Evolutionary conservation across 1,140 invertebrate genomes (phyloP), one percentile per base, ranked within the genome.

Genomic region (Drosophila nebulosa): DNA sequence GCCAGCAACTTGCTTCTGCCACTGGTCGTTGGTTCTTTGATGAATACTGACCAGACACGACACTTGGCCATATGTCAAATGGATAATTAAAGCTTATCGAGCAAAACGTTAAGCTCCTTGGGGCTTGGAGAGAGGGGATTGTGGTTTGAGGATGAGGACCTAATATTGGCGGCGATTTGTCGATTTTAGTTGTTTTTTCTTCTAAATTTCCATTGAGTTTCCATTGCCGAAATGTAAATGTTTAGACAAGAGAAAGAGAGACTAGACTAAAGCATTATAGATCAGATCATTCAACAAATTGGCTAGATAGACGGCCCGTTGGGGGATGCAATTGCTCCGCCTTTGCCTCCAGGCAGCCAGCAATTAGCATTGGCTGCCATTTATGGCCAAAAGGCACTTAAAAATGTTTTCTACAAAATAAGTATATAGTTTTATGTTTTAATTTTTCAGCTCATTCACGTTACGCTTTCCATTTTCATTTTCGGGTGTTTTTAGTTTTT

Each of bases 171-270:
- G 14, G 39, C 6, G n/a, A 18, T 42, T 42, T n/a, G 4, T 55
- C 18, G 69, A 50, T 69, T 67, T 64, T 42, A 16, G 26, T 53
- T 53, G 53, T 52, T 35, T 42, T 67, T 65, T 52, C 4, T 27
- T 5, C 12, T 39, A 21, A 10, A 9, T 14, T 46, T 46, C n/a
- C 39, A 3, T 46, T 46, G 39, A 14, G 7, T 46, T 21, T 46
- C 6, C 6, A 18, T 46, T 21, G 39, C 39, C 18, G 7, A 86
- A 80, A 86, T 81, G 74, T 81, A 88, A 86, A 86, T 86, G 83
- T 86, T 86, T 86, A 86, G 81, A 85, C 78, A 84, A 86, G 42
- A 78, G 67, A 77, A n/a, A n/a, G n/a, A n/a, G n/a, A n/a, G n/a
- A n/a, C n/a, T n/a, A n/a, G n/a, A n/a, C n/a, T n/a, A n/a, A n/a